Conservation (phyloP, 92 coral and sea anemone genomes). For the Porites evermanni region DNA sequence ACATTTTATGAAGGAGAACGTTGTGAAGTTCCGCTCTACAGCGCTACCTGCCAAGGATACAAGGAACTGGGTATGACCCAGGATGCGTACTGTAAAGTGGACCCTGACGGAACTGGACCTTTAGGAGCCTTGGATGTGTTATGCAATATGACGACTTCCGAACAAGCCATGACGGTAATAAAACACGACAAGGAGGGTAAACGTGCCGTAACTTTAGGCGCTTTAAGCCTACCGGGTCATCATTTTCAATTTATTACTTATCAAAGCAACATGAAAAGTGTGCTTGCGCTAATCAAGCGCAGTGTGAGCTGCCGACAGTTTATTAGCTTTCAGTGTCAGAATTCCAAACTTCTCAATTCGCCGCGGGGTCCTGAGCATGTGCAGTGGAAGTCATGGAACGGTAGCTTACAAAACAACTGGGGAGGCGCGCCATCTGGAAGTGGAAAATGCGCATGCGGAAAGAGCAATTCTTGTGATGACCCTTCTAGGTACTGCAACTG, state of each 20-base stretch:
- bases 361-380: constrained; percentile 68
- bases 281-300: constrained; percentile 74
- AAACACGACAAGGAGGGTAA: constrained; percentile 69
- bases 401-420: constrained; percentile 73
- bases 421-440: constrained; percentile 88
- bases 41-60: constrained; percentile 90
- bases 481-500: constrained; percentile 82
- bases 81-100: constrained; percentile 91
- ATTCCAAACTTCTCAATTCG: constrained; percentile 73
- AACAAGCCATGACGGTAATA: constrained; percentile 75
- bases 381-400: constrained; percentile 76
- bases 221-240: constrained; percentile 22
- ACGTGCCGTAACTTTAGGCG: constrained; percentile 52
- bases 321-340: constrained; percentile 83
- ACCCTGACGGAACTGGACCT: constrained; percentile 83
- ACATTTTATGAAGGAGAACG: constrained; percentile 79
- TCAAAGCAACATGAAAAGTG: constrained; percentile 66
- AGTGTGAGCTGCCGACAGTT: constrained; percentile 91
- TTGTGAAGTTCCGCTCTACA: constrained; percentile 88
- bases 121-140: constrained; percentile 67
- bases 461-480: constrained; percentile 51
- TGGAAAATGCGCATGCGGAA: constrained; percentile 85
- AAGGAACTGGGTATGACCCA: constrained; percentile 82
- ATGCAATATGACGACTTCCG: constrained; percentile 87
- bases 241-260: constrained; percentile 78